Evolutionary conservation across 2,797 vertebrate species (phyloP).

Genomic region (Pseudopleuronectes americanus): DNA sequence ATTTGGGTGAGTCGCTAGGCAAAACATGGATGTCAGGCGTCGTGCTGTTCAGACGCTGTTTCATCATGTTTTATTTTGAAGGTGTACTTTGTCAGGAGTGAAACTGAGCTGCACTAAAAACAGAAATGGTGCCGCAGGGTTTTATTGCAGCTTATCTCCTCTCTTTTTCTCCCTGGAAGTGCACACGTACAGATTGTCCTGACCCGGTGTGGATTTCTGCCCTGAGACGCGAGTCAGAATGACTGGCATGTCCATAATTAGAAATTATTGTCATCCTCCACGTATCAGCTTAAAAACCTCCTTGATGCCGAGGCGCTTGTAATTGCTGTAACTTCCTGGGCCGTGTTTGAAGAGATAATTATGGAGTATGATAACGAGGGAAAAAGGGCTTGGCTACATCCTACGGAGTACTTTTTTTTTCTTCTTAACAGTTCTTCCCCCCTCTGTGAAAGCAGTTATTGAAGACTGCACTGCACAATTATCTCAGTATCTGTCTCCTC

Average conservation of each 20-base stretch:
- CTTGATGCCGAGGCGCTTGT: conserved; percentile 54
- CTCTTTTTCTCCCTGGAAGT: conserved; percentile 28
- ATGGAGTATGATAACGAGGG: conserved; percentile 74
- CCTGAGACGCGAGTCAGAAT: conserved; percentile 9
- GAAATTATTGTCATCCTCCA: conserved; percentile 26
- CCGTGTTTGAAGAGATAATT: conserved; percentile 81
- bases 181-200: conserved; percentile 11
- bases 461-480: conserved; percentile 63
- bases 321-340: conserved; percentile 75
- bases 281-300: conserved; percentile 36
- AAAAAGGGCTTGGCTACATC: conserved; percentile 76
- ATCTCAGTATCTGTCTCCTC: conserved; percentile 61
- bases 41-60: neutral
- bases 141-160: conserved; percentile 39
- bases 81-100: conserved; percentile 36
- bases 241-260: conserved; percentile 20
- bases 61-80: neutral
- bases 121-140: conserved; percentile 24
- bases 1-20: neutral
- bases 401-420: conserved; percentile 45
- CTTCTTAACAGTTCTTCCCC: conserved; percentile 23
- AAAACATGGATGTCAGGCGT: neutral
- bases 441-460: conserved; percentile 68
- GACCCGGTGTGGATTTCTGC: conserved; percentile 17
- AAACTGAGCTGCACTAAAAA: conserved; percentile 26